Evolutionary conservation across 2,113 vertebrate genomes (phyloP).

Genomic region (Phainopepla nitens): DNA sequence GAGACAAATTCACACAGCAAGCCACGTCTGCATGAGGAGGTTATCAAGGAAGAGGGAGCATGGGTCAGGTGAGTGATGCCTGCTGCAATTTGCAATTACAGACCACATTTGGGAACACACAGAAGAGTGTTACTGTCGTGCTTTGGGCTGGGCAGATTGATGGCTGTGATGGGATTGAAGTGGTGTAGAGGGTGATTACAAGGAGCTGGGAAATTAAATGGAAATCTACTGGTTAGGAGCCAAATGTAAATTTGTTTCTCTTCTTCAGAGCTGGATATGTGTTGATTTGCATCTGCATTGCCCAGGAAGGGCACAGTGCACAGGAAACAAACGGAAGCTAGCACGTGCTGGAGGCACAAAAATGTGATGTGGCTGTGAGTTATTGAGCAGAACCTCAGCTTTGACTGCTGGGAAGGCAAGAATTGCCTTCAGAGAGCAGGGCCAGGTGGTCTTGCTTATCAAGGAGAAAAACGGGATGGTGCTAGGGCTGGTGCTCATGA

Average conservation of each 20-base stretch:
- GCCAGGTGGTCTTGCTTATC: background rate
- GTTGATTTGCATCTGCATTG: background rate
- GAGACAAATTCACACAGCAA: background rate
- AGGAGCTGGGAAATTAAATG: slow-evolving; percentile 52
- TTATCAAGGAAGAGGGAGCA: slow-evolving; percentile 23
- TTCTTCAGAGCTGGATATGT: background rate
- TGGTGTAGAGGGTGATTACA: slow-evolving; percentile 44
- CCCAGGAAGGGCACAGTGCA: background rate
- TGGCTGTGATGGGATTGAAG: slow-evolving; percentile 49
- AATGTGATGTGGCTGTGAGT: background rate
- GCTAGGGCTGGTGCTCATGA: background rate
- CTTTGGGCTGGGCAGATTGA: slow-evolving; percentile 42
- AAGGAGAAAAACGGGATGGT: background rate
- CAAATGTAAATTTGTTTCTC: slow-evolving; percentile 36
- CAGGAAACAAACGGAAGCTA: background rate
- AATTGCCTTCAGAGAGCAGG: background rate
- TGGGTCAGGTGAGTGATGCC: slow-evolving; percentile 40
- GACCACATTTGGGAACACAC: background rate
- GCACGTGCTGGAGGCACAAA: background rate
- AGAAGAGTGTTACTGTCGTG: background rate
- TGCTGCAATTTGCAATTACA: slow-evolving; percentile 64
- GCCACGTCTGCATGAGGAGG: background rate
- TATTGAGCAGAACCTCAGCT: background rate
- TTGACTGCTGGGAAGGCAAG: background rate
- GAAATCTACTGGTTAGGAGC: slow-evolving; percentile 32